A percentile compares a stretch with the other conserved stretches of the same genome.
These are phyloP conservation scores for Ommatoiulus sabulosus DNA, from an alignment of 2,888 invertebrate genomes.

Conservation along the genomic window DNA sequence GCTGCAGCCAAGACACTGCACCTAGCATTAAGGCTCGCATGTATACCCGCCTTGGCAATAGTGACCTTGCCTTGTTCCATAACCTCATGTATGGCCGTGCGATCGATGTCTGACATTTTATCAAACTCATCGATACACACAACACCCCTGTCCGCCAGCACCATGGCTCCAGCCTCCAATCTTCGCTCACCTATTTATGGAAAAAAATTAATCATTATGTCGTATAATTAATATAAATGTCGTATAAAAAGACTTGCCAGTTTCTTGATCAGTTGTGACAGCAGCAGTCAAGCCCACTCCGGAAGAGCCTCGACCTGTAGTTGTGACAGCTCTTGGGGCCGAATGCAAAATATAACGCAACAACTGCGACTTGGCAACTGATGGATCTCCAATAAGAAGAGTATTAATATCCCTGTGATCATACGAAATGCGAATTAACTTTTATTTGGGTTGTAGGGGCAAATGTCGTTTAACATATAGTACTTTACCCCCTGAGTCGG, in stretches of 20 bases:
- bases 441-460: not conserved
- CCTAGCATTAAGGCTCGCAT: conserved; percentile 95
- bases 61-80: conserved; percentile 98
- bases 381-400: conserved; percentile 97
- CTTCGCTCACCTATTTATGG: conserved; percentile 70
- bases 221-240: not conserved
- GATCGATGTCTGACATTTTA: conserved; percentile 99
- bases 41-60: conserved; percentile 98
- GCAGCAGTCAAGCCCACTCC: conserved; percentile 99
- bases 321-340: conserved; percentile 95
- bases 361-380: conserved; percentile 97
- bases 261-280: conserved; percentile 95
- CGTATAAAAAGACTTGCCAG: conserved; percentile 72
- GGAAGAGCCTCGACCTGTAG: conserved; percentile 97
- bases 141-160: conserved; percentile 97
- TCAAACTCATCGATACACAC: conserved; percentile 99
- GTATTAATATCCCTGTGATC: conserved; percentile 80
- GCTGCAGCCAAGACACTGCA: conserved; percentile 99
- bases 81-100: conserved; percentile 99
- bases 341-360: conserved; percentile 92
- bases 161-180: conserved; percentile 99
- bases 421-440: not conserved
- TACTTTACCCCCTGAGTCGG: conserved; percentile 81
- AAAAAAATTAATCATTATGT: not conserved
- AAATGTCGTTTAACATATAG: not conserved